Evolutionary conservation across 2,113 vertebrate species (phyloP).

Genomic region (Acrocephalus arundinaceus): DNA sequence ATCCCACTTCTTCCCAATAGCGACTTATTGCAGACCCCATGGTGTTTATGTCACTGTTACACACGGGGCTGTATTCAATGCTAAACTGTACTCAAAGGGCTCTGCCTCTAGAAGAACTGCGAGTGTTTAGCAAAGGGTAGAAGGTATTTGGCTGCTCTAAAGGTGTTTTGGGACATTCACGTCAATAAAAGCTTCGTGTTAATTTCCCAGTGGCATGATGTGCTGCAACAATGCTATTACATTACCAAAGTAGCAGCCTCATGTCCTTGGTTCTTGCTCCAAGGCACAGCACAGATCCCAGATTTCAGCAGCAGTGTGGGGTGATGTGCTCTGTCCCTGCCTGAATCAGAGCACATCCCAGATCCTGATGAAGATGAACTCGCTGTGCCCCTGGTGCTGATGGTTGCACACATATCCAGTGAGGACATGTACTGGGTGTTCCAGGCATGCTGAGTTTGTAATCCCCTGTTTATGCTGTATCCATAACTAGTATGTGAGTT

Average conservation of each 20-base stretch:
- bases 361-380: background rate
- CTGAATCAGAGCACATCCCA: background rate
- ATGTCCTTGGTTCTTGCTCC: fast-evolving
- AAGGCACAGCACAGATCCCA: background rate
- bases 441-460: background rate
- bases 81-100: fast-evolving
- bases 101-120: background rate
- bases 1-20: background rate
- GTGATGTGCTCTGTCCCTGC: fast-evolving
- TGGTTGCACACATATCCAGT: background rate
- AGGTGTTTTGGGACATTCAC: background rate
- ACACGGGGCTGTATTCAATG: fast-evolving
- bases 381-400: background rate
- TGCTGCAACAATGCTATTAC: fast-evolving
- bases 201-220: fast-evolving
- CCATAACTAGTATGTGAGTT: background rate
- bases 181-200: background rate
- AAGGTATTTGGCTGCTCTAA: background rate
- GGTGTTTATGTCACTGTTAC: fast-evolving
- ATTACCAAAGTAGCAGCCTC: background rate
- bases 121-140: background rate
- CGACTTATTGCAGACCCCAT: fast-evolving
- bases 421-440: fast-evolving
- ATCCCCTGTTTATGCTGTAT: background rate
- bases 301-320: background rate